These are phyloP conservation scores for Miichthys miiuy DNA, from an alignment of 2,797 vertebrate species.

Conservation along the genomic window DNA sequence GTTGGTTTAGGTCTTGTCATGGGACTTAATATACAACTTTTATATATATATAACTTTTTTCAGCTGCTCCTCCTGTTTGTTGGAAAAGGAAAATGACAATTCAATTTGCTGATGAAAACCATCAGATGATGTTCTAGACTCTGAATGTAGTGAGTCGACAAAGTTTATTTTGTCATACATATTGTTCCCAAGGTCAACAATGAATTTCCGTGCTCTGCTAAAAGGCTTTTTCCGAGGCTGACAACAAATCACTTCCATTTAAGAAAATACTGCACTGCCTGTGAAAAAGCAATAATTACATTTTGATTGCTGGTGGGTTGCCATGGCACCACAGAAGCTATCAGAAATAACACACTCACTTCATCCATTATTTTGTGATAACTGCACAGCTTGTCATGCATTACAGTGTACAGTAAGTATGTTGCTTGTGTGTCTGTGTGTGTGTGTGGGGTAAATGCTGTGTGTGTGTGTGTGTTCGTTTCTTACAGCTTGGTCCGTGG, in stretches of 20 bases:
- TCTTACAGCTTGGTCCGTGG: conserved; percentile 96
- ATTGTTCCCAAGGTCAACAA: background rate
- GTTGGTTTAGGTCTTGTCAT: background rate
- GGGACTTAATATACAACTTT: background rate
- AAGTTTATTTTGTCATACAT: background rate
- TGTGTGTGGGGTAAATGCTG: background rate
- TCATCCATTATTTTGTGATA: background rate
- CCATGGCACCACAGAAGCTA: background rate
- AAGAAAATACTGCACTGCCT: background rate
- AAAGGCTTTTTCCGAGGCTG: background rate
- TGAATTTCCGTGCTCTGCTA: background rate
- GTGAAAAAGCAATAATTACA: background rate
- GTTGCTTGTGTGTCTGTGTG: background rate
- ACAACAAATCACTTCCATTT: background rate
- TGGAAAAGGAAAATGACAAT: background rate
- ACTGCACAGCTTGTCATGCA: background rate
- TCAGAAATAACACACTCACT: background rate
- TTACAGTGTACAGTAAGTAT: background rate
- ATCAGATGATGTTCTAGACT: background rate
- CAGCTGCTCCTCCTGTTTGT: background rate
- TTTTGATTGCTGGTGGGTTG: background rate
- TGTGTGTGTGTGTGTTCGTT: conserved; percentile 29
- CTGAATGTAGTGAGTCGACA: background rate
- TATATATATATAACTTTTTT: too few species aligned
- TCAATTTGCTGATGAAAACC: background rate